A percentile compares a stretch with the other conserved stretches of the same genome.
Conservation (phyloP, 2,113 vertebrate genomes). For the Syngnathus scovelli region DNA sequence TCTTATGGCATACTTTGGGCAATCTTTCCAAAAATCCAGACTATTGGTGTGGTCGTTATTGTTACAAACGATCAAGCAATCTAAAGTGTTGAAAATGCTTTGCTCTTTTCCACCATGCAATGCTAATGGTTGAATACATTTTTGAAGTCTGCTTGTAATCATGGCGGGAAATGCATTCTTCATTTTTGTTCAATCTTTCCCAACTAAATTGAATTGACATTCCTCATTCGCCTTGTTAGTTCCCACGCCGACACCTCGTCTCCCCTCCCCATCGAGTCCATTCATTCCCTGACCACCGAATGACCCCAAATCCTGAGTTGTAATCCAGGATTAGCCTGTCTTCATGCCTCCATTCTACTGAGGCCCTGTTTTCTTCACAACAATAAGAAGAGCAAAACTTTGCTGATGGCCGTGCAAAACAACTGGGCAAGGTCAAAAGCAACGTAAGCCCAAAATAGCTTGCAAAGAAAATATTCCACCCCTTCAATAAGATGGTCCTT, state of each 20-base stretch:
- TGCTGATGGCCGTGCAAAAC: conserved; percentile 29
- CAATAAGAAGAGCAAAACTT: conserved; percentile 19
- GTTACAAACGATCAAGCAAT: no score
- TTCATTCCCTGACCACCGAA: conserved; percentile 46
- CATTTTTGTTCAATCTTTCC: no score
- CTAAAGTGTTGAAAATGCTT: no score
- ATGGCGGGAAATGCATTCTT: no score
- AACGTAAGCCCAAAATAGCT: conserved; percentile 51
- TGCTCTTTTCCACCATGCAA: no score
- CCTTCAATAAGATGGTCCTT: conserved; percentile 28
- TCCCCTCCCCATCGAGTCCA: conserved; percentile 25
- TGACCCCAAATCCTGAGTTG: conserved; percentile 54
- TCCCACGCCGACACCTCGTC: conserved; percentile 22
- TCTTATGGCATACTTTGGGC: no score
- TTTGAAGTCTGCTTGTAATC: no score
- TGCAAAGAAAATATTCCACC: conserved; percentile 53
- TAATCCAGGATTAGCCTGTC: conserved; percentile 65
- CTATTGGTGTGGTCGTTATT: no score
- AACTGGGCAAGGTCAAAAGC: conserved; percentile 29
- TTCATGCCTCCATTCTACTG: conserved; percentile 15
- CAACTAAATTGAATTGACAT: neutral
- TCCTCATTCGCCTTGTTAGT: conserved; percentile 18
- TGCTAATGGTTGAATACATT: no score
- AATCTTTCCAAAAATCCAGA: no score
- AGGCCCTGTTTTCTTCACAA: conserved; percentile 7